Evolutionary conservation across 2,797 vertebrate genomes (phyloP).

Genomic region (Takifugu ocellatus): DNA sequence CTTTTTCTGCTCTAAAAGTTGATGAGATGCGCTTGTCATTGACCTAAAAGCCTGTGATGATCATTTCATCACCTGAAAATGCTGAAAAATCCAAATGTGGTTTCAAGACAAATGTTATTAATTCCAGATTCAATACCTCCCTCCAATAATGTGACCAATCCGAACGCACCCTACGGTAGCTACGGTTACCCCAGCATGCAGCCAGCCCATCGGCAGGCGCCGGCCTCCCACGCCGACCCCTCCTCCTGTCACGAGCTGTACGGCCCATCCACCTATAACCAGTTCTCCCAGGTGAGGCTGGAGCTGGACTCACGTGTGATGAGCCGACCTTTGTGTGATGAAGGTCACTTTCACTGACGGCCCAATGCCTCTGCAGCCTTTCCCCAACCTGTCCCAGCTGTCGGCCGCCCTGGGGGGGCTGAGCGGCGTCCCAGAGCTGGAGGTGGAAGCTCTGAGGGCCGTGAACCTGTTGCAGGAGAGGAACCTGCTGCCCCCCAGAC

Average conservation of each 20-base stretch:
- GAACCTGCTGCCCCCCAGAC: conserved; percentile 83
- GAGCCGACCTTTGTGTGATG: not conserved
- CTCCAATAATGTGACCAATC: conserved; percentile 70
- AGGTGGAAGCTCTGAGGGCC: conserved; percentile 86
- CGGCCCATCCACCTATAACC: conserved; percentile 63
- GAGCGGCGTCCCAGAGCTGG: conserved; percentile 86
- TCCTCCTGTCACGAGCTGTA: conserved; percentile 47
- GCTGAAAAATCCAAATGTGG: not conserved
- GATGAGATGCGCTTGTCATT: conserved; percentile 7
- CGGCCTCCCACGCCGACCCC: conserved; percentile 50
- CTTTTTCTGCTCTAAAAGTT: not conserved
- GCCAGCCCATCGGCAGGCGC: conserved; percentile 81
- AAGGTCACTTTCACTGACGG: not conserved
- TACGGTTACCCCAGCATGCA: conserved; percentile 86
- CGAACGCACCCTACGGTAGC: conserved; percentile 78
- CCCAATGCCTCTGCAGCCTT: conserved; percentile 71
- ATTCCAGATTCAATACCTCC: conserved; percentile 79
- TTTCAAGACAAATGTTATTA: too few relatives aligned
- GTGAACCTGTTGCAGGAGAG: conserved; percentile 92
- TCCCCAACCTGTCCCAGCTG: conserved; percentile 85
- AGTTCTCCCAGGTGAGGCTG: conserved; percentile 68
- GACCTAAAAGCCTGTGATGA: conserved; percentile 5
- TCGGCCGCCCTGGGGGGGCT: conserved; percentile 88
- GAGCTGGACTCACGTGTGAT: not conserved
- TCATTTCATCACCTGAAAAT: not conserved